Evolutionary conservation across 2,797 vertebrate genomes (phyloP).

Genomic region (Myotis planiceps): DNA sequence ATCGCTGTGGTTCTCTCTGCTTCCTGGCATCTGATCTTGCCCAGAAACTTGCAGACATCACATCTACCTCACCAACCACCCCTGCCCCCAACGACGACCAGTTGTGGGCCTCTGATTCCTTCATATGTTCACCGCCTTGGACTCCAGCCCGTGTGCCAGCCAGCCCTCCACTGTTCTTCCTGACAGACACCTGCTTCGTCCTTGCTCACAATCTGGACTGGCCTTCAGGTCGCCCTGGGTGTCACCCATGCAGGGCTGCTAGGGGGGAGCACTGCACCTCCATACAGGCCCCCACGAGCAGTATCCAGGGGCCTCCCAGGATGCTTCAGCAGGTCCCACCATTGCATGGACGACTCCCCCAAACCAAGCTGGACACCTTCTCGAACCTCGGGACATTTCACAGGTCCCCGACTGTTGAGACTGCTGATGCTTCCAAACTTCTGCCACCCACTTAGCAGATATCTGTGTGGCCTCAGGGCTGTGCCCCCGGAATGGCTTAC

Average conservation of each 20-base stretch:
- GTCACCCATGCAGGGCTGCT: accelerated
- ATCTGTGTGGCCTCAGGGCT: neutral
- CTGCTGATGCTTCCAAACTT: neutral
- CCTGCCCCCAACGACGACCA: accelerated
- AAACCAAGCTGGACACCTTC: neutral
- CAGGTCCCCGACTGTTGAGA: too few species aligned
- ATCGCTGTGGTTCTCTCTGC: neutral
- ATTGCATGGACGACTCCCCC: neutral
- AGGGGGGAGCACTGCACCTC: neutral
- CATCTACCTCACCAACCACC: neutral
- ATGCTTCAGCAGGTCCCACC: neutral
- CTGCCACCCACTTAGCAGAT: neutral
- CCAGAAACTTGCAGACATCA: neutral
- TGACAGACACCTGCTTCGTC: neutral
- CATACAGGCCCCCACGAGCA: accelerated
- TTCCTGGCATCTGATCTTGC: neutral
- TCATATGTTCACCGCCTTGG: neutral
- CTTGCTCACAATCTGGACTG: neutral
- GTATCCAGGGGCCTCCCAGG: neutral
- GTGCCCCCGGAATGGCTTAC: neutral
- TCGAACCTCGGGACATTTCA: neutral
- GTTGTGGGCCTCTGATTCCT: neutral
- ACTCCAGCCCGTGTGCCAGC: accelerated
- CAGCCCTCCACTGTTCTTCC: neutral
- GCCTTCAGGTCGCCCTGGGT: neutral